A percentile compares a stretch with the other conserved stretches of the same genome.
Evolutionary conservation across 2,888 invertebrate genomes (phyloP).

Genomic region (Limnephilus lunatus): DNA sequence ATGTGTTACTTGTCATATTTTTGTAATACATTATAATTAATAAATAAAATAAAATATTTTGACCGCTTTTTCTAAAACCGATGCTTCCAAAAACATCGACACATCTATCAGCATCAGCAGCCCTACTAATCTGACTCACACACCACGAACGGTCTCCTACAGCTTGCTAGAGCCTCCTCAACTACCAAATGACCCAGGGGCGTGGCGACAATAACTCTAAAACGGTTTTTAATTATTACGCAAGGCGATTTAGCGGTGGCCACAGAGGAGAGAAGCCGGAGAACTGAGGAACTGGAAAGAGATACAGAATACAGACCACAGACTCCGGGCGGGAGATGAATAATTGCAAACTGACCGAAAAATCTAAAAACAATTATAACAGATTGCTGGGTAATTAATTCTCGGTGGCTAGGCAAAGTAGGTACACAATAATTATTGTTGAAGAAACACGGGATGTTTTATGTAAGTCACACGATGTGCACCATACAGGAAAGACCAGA

Average conservation of each 20-base stretch:
- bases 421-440: neutral
- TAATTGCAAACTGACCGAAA: neutral
- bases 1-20: no score
- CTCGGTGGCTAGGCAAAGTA: neutral
- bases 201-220: slow-evolving; percentile 31
- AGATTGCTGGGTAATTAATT: neutral
- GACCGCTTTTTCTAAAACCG: neutral
- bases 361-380: neutral
- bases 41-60: no score
- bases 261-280: neutral
- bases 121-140: neutral
- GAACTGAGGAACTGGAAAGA: neutral
- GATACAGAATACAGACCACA: neutral
- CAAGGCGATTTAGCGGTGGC: neutral
- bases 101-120: neutral
- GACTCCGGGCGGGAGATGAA: neutral
- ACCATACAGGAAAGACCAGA: no score
- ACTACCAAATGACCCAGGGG: neutral
- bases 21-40: no score
- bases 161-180: neutral
- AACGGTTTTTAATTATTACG: slow-evolving; percentile 42
- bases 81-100: neutral
- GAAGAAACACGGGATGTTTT: neutral
- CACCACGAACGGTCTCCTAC: neutral
- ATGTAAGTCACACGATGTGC: no score